A percentile compares a stretch with the other conserved stretches of the same genome.
Evolutionary conservation across 1,140 invertebrate species (phyloP).

Genomic region (Augochlora pura): DNA sequence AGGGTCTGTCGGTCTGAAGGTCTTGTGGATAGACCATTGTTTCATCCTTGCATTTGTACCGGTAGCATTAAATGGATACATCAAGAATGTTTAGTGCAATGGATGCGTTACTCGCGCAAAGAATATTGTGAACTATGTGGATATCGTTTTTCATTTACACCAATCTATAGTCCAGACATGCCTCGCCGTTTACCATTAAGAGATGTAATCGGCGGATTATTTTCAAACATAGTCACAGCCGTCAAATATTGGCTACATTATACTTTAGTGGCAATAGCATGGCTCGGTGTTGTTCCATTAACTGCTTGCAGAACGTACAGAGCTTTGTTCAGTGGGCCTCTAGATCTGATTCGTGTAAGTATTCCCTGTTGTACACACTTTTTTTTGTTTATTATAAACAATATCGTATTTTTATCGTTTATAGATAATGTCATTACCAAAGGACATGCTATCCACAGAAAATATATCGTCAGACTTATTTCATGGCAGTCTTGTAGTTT

Average conservation of each 20-base stretch:
- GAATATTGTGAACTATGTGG: constrained; percentile 99
- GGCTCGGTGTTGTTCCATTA: constrained; percentile 98
- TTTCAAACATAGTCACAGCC: constrained; percentile 93
- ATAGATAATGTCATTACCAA: constrained; percentile 89
- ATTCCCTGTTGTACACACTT: not conserved
- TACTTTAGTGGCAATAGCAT: constrained; percentile 96
- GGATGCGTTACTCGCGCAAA: constrained; percentile 97
- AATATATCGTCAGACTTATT: constrained; percentile 96
- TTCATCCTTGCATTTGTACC: constrained; percentile 99
- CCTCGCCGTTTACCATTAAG: constrained; percentile 95
- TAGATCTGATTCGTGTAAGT: constrained; percentile 85
- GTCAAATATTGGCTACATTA: constrained; percentile 98
- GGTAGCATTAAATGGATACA: constrained; percentile 99
- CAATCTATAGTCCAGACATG: constrained; percentile 99
- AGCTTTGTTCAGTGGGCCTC: constrained; percentile 93
- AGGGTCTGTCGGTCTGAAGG: constrained; percentile 98
- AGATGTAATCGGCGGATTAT: constrained; percentile 93
- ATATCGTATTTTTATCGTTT: constrained; percentile 27
- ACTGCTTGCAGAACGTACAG: constrained; percentile 98
- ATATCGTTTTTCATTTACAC: constrained; percentile 98
- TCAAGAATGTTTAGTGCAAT: constrained; percentile 94
- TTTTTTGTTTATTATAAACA: not conserved
- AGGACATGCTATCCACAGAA: constrained; percentile 96
- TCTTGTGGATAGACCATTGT: constrained; percentile 90
- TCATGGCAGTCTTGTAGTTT: constrained; percentile 97